These are phyloP conservation scores for Stichopus horrens DNA, from an alignment of 53 echinoderm and acorn worm genomes.

Conservation along the genomic window DNA sequence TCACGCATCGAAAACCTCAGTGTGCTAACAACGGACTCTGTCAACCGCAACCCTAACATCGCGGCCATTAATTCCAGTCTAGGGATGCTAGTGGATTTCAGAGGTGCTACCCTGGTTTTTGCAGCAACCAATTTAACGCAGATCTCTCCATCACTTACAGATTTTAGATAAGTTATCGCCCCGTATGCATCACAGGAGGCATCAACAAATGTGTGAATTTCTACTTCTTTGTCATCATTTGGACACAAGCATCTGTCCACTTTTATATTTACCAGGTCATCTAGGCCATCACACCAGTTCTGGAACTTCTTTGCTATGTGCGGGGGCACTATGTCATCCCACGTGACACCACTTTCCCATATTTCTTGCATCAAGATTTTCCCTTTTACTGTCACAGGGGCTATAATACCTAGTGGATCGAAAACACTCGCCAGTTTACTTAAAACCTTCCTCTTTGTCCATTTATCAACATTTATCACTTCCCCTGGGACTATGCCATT, in stretches of 20 bases:
- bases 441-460: constrained; percentile 24
- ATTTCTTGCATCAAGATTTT: constrained; percentile 26
- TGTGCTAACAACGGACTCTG: neutral
- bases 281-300: neutral
- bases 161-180: constrained; percentile 19
- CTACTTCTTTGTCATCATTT: neutral
- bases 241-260: constrained; percentile 31
- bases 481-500: neutral
- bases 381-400: neutral
- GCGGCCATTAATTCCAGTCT: constrained; percentile 44
- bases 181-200: constrained; percentile 45
- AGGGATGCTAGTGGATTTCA: constrained; percentile 42
- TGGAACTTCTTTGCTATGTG: neutral
- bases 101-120: constrained; percentile 44
- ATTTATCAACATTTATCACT: neutral
- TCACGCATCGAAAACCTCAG: neutral
- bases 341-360: neutral
- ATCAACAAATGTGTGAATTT: constrained; percentile 29
- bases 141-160: neutral
- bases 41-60: constrained; percentile 21
- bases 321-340: neutral
- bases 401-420: constrained; percentile 24
- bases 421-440: constrained; percentile 16
- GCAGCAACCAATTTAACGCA: constrained; percentile 29
- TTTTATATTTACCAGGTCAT: neutral